Conservation (phyloP, 1,140 invertebrate genomes). For the Drosophila ananassae region DNA sequence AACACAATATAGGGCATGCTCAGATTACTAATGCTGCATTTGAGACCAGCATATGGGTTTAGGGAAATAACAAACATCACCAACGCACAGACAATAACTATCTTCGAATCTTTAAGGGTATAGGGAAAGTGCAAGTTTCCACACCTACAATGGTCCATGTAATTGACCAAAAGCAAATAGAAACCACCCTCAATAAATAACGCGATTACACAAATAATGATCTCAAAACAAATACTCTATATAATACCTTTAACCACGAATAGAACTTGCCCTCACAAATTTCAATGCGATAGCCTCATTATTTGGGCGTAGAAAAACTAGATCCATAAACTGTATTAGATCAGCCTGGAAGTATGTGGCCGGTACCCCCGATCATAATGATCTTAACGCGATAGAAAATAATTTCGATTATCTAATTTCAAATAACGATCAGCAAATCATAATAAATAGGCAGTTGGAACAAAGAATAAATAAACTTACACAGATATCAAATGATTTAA, state of each 20-base stretch:
- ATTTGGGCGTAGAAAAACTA: too few relatives aligned
- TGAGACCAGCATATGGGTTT: not conserved
- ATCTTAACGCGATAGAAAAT: not conserved
- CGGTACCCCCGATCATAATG: not conserved
- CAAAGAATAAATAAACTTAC: too few relatives aligned
- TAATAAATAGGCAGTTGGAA: not conserved
- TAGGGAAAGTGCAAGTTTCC: too few relatives aligned
- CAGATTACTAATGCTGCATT: not conserved
- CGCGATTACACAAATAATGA: not conserved
- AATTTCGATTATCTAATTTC: not conserved
- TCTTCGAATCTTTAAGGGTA: too few relatives aligned
- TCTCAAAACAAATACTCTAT: not conserved
- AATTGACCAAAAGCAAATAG: not conserved
- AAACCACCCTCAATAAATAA: not conserved
- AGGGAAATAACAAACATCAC: not conserved
- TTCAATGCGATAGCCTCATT: not conserved
- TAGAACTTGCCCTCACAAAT: not conserved
- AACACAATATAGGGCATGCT: too few relatives aligned
- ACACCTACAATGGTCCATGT: slow-evolving; percentile 15
- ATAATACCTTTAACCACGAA: not conserved
- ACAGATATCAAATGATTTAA: too few relatives aligned
- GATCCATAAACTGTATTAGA: not conserved
- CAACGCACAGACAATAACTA: slow-evolving; percentile 18
- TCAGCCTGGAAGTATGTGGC: not conserved
- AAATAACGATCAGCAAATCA: not conserved